Percentiles rank a stretch among this genome's conserved stretches.
phyloP scores from a whole-genome alignment of 1,140 invertebrate species.

The Meteorus sp. region DNA sequence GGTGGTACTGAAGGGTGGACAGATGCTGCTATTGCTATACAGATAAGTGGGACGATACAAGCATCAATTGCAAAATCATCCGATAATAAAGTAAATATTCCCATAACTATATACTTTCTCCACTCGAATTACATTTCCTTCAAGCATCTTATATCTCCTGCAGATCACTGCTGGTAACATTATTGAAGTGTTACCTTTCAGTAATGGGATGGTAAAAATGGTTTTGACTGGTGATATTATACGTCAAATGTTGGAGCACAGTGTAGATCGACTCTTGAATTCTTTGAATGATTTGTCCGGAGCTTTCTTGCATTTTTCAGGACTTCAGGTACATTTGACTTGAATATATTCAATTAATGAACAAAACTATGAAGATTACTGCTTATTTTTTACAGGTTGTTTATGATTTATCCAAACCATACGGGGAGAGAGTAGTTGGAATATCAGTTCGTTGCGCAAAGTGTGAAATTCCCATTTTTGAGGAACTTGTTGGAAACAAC shows the following conservation, averaged over 20 bases:
- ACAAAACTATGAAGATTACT: neutral
- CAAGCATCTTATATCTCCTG: neutral
- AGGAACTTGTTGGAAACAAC: constrained; percentile 34
- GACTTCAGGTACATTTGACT: constrained; percentile 44
- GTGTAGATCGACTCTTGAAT: constrained; percentile 53
- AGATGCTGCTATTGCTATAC: constrained; percentile 73
- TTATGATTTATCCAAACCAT: constrained; percentile 60
- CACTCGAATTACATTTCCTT: neutral
- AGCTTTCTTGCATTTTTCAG: constrained; percentile 66
- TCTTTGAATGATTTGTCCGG: constrained; percentile 58
- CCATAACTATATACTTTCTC: neutral
- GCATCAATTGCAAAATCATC: constrained; percentile 62
- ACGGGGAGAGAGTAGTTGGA: constrained; percentile 54
- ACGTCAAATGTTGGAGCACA: constrained; percentile 60
- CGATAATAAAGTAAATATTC: constrained; percentile 52
- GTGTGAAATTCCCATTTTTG: constrained; percentile 59
- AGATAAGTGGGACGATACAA: constrained; percentile 75
- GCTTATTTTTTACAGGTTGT: constrained; percentile 15
- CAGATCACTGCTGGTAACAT: constrained; percentile 29
- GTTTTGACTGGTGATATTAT: constrained; percentile 60
- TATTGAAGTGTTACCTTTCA: constrained; percentile 62
- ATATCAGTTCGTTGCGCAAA: constrained; percentile 57
- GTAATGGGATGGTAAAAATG: constrained; percentile 58
- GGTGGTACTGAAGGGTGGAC: constrained; percentile 67
- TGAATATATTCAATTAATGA: neutral